A percentile compares a stretch with the other conserved stretches of the same genome.
These are phyloP conservation scores for Phaedon cochleariae DNA, from an alignment of 2,888 invertebrate genomes.

Conservation along the genomic window DNA sequence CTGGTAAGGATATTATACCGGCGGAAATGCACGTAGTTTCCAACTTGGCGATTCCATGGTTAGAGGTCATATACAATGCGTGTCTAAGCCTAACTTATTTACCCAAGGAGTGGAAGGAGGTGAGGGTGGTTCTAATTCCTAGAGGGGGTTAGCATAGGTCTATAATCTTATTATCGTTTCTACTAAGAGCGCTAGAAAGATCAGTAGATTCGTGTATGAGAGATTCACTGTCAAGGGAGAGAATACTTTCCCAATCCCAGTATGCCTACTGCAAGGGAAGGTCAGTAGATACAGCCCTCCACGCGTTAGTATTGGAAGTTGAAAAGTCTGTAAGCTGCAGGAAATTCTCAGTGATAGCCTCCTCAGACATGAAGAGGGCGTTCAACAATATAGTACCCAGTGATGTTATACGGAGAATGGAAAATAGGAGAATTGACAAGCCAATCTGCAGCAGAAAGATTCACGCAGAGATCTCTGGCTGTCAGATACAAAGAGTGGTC, in stretches of 20 bases:
- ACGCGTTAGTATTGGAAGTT: background rate
- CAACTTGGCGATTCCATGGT: too few species aligned
- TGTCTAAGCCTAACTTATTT: too few species aligned
- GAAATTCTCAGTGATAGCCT: too few species aligned
- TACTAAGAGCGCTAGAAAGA: background rate
- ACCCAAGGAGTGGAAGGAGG: background rate
- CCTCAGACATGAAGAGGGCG: too few species aligned
- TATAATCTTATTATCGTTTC: background rate
- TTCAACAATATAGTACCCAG: too few species aligned
- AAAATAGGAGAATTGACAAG: too few species aligned
- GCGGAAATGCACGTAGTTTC: too few species aligned
- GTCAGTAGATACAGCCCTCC: conserved; percentile 3
- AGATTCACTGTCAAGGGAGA: background rate
- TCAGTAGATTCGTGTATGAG: background rate
- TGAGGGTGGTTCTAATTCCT: background rate
- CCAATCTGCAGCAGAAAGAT: too few species aligned
- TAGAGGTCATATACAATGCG: too few species aligned
- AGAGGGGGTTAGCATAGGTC: background rate
- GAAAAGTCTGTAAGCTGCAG: conserved; percentile 3
- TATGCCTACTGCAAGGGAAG: background rate
- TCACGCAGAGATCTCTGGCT: too few species aligned
- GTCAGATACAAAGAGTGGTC: too few species aligned
- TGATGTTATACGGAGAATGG: too few species aligned
- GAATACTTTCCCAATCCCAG: background rate
- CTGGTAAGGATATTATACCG: conserved; percentile 1